Conservation (phyloP, 2,797 vertebrate species). For the Hylomyscus alleni region DNA sequence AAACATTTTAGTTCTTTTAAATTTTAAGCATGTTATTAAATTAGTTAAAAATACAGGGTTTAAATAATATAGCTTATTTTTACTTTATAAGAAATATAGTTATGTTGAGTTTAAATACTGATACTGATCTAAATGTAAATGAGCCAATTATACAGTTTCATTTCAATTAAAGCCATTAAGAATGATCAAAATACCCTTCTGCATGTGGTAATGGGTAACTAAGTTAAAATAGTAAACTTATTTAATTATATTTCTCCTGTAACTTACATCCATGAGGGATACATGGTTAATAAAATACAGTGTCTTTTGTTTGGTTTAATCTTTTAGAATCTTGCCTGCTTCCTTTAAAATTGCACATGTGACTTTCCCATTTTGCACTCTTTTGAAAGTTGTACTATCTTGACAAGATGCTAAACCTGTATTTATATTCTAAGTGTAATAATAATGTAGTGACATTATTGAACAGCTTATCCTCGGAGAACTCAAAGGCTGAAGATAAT, state of each 20-base stretch:
- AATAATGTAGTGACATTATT: constrained; percentile 80
- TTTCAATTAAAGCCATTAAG: constrained; percentile 45
- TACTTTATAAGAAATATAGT: constrained; percentile 40
- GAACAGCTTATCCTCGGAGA: constrained; percentile 73
- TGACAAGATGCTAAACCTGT: constrained; percentile 79
- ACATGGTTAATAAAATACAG: constrained; percentile 41
- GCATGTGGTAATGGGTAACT: not conserved
- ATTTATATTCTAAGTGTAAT: constrained; percentile 82
- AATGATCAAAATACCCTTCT: constrained; percentile 1
- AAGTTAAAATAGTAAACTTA: constrained; percentile 39
- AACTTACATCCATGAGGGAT: not conserved
- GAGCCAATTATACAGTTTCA: constrained; percentile 4
- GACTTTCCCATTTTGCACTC: constrained; percentile 60
- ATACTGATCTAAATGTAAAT: constrained; percentile 60
- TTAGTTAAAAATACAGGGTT: not conserved
- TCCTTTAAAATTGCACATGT: constrained; percentile 71
- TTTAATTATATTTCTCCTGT: constrained; percentile 45
- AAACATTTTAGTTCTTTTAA: constrained; percentile 45
- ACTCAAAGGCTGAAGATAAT: constrained; percentile 79
- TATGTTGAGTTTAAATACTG: constrained; percentile 21
- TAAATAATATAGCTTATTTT: constrained; percentile 43
- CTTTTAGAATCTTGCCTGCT: constrained; percentile 56
- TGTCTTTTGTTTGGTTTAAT: constrained; percentile 68
- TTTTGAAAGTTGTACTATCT: constrained; percentile 74
- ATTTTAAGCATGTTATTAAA: constrained; percentile 43